Evolutionary conservation across 2,113 vertebrate species (phyloP), one percentile per base, ranked within the genome.

Genomic region (Chauna torquata): DNA sequence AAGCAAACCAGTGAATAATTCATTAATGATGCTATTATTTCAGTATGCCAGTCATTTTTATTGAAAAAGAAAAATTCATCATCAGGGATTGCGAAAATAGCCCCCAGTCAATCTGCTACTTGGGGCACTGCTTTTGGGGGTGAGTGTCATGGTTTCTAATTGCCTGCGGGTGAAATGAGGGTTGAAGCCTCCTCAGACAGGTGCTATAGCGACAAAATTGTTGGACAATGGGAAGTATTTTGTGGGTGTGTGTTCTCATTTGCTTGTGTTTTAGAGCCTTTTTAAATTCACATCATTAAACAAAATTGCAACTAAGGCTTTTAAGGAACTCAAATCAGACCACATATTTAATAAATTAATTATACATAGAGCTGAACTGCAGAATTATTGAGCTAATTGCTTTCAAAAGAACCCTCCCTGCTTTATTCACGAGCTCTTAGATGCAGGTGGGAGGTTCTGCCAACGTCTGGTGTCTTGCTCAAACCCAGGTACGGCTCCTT

Each of bases 1-100:
- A 92, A 95, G 66, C 82, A 94, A 95, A 81, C 27, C 36, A 72
- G 84, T 87, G 86, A 90, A 85, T 93, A 96, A 96, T 82, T 89
- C 27, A 80, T 90, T 88, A 86, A 93, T 70, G 20, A 82, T 66
- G 58, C 13, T 49, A 27, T 25, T 90, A 50, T 82, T 96, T 96
- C 82, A 90, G 74, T 70, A 79, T 58, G 22, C 40, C 62, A 91
- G 61, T 66, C 57, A 61, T 58, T 90, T 90, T 90, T 95, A 95
- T 57, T 66, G 71, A 32, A 38, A 42, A 87, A 80, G n/a, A 76
- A 95, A 72, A 82, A 42, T 16, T 52, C 36, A 49, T 52, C 49
- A 85, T 34, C 32, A 22, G 7, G 16, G 23, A 79, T 2, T 72
- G 49, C 1, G 4, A 84, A 91, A 87, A 65, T 4, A 79, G 27